phyloP scores from a whole-genome alignment of 2,797 vertebrate species.

The Brachyalestes nurse region DNA sequence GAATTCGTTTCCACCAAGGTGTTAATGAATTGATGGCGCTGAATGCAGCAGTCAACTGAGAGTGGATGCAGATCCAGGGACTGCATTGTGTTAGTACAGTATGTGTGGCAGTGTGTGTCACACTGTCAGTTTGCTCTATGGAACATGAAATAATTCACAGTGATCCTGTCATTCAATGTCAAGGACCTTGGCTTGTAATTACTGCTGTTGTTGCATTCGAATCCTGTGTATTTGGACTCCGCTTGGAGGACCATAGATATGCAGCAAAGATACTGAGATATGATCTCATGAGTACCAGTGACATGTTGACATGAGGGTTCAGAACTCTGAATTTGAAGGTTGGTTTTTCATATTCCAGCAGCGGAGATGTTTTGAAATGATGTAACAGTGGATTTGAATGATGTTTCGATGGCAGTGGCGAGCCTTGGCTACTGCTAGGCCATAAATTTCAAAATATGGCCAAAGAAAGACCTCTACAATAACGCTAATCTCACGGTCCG shows the following conservation, averaged over 20 bases:
- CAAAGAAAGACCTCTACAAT: too few species aligned
- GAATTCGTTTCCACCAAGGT: slow-evolving; percentile 76
- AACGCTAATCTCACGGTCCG: too few species aligned
- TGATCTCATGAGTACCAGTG: slow-evolving; percentile 11
- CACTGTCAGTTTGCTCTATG: slow-evolving; percentile 15
- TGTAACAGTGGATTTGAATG: too few species aligned
- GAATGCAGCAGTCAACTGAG: slow-evolving; percentile 37
- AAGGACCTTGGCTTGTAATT: slow-evolving; percentile 12
- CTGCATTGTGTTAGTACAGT: slow-evolving; percentile 10
- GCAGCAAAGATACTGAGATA: background rate
- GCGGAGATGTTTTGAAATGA: too few species aligned
- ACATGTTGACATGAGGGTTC: background rate
- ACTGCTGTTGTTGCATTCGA: slow-evolving; percentile 7
- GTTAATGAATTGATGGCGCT: slow-evolving; percentile 76
- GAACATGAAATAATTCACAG: slow-evolving; percentile 19
- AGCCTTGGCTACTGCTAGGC: too few species aligned
- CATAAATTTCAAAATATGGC: too few species aligned
- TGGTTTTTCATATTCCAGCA: background rate
- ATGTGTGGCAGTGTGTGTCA: slow-evolving; percentile 26
- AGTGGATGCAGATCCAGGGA: slow-evolving; percentile 17
- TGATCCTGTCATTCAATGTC: slow-evolving; percentile 8
- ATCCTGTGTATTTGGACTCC: slow-evolving; percentile 6
- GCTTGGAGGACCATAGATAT: background rate
- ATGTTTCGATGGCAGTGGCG: too few species aligned
- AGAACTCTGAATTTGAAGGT: background rate